phyloP scores from a whole-genome alignment of 2,888 invertebrate species.

The Orthonevra nobilis region DNA sequence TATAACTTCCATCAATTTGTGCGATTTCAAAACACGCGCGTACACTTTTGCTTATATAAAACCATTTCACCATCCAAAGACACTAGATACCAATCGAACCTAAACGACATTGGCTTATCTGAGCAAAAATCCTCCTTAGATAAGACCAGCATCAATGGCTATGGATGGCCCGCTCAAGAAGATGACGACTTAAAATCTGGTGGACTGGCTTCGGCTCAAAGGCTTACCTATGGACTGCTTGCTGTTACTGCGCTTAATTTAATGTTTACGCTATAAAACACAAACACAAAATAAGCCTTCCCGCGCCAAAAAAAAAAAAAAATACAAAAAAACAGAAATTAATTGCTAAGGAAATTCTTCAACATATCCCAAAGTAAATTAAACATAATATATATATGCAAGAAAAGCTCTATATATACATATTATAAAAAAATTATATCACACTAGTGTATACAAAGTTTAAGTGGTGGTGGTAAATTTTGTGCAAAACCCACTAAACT shows the following conservation, averaged over 20 bases:
- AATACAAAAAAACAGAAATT: too few relatives aligned
- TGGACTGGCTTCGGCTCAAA: constrained; percentile 50
- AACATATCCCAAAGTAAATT: constrained; percentile 59
- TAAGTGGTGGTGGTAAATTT: constrained; percentile 26
- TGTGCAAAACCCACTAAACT: constrained; percentile 16
- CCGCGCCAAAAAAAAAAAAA: constrained; percentile 28
- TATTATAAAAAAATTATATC: constrained; percentile 50
- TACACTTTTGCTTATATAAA: constrained; percentile 31
- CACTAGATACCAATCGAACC: constrained; percentile 87
- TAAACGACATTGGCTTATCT: constrained; percentile 89
- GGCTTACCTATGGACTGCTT: constrained; percentile 34
- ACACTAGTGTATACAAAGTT: constrained; percentile 46
- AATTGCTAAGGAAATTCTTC: constrained; percentile 38
- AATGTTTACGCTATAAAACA: constrained; percentile 33
- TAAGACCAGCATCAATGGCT: constrained; percentile 74
- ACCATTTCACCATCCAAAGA: constrained; percentile 80
- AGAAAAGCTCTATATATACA: constrained; percentile 39
- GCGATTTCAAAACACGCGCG: too few relatives aligned
- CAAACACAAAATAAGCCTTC: not conserved
- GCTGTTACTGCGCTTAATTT: constrained; percentile 46
- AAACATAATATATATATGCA: constrained; percentile 45
- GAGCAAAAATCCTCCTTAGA: constrained; percentile 84
- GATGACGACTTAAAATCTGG: constrained; percentile 71
- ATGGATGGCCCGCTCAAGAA: constrained; percentile 73
- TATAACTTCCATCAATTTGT: constrained; percentile 24